Evolutionary conservation across 2,888 invertebrate species (phyloP).

Genomic region (Chrysolina americana): DNA sequence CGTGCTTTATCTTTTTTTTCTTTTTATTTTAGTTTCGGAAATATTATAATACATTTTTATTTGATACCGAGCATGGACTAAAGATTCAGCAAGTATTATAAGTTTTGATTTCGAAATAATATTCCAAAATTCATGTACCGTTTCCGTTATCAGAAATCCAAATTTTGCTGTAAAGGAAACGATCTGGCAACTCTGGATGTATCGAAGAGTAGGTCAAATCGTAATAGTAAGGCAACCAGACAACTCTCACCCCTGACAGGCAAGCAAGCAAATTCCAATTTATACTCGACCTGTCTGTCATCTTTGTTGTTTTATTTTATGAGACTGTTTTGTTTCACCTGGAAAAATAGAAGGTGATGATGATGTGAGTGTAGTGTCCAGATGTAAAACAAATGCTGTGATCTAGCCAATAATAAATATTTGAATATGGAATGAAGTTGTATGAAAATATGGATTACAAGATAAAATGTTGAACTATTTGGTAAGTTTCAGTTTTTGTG

Average conservation of each 20-base stretch:
- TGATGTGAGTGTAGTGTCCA: background rate
- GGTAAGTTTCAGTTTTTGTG: background rate
- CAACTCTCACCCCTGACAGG: too few relatives aligned
- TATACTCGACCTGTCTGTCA: background rate
- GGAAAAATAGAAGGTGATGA: background rate
- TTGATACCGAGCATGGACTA: too few relatives aligned
- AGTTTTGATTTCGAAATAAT: too few relatives aligned
- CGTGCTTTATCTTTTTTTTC: too few relatives aligned
- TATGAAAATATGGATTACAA: background rate
- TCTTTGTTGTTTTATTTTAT: background rate
- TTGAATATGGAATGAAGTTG: background rate
- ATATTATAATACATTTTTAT: too few relatives aligned
- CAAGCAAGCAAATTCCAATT: too few relatives aligned
- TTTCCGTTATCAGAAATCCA: too few relatives aligned
- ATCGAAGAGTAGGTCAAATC: background rate
- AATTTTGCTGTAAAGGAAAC: background rate
- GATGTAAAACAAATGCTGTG: background rate
- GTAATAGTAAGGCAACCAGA: background rate
- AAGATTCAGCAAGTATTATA: too few relatives aligned
- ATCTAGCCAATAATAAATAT: background rate
- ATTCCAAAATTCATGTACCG: too few relatives aligned
- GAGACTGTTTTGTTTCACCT: background rate
- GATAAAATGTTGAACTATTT: background rate
- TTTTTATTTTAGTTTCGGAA: too few relatives aligned
- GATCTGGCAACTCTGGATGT: background rate